Conservation (phyloP, 35 echinoderm and acorn worm genomes). For the Heliocidaris tuberculata region DNA sequence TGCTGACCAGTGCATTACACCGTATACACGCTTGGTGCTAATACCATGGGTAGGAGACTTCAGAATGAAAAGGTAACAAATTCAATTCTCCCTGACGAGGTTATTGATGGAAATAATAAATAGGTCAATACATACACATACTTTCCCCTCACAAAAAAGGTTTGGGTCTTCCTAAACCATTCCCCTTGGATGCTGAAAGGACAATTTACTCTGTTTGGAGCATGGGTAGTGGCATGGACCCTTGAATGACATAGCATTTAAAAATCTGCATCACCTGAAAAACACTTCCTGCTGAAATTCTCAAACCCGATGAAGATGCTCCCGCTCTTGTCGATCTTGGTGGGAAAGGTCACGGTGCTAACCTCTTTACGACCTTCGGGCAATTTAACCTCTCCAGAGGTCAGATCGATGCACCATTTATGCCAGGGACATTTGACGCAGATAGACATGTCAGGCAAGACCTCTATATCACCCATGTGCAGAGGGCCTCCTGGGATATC, state of each 20-base stretch:
- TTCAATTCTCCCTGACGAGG: no score
- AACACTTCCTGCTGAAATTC: constrained; percentile 25
- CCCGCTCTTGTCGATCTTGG: constrained; percentile 64
- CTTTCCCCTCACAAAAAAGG: no score
- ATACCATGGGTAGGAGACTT: no score
- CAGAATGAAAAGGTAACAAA: no score
- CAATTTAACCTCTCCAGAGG: constrained; percentile 53
- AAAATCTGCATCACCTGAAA: constrained; percentile 34
- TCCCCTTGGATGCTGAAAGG: neutral
- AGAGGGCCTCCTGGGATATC: constrained; percentile 74
- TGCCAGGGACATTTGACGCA: constrained; percentile 91
- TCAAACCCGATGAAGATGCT: constrained; percentile 69
- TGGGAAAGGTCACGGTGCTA: constrained; percentile 58
- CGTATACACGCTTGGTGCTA: no score
- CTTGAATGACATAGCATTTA: neutral
- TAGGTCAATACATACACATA: no score
- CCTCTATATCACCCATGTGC: constrained; percentile 91
- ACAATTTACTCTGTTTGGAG: neutral
- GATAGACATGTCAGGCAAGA: constrained; percentile 74
- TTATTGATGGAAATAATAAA: no score
- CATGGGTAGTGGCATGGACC: no score
- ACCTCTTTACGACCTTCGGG: constrained; percentile 44
- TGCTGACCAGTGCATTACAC: no score
- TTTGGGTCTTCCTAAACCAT: no score
- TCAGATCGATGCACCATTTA: constrained; percentile 78